Evolutionary conservation across 2,888 invertebrate genomes (phyloP), one percentile per base, ranked within the genome.

Genomic region (Oxyteleia sp.): DNA sequence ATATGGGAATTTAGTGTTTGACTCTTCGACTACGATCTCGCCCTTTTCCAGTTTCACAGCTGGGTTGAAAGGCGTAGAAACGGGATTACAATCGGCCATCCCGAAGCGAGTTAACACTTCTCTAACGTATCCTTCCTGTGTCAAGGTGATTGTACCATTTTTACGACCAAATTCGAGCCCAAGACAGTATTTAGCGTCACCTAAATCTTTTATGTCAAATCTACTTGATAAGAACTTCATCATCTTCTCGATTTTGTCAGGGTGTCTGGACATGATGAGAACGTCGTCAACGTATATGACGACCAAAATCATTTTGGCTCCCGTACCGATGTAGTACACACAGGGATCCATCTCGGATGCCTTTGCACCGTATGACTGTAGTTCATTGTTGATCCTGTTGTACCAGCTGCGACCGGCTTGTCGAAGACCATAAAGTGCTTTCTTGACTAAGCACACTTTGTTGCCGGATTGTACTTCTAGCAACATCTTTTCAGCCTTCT

Each of bases 11-110:
- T 45, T 18, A n/a, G 45, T 8, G 45, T 10, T 18, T 10, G 45
- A 5, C 45, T 45, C 45, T 5, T 45, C 18, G 5, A 18, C 15
- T 8, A 8, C 8, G 4, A 7, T 32, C 32, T 43, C 8, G 4
- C 43, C 13, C 5, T 16, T 16, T 10, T 16, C 43, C 13, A 43
- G 13, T 16, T 43, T 13, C 10, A 16, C 47, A 47, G 45, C 51
- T 26, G 47, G 38, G 51, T 85, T 83, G 18, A 86, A 71, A 2
- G 87, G 89, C n/a, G 87, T 88, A 43, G 69, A 55, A 3, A 88
- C 87, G 45, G 89, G 75, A 18, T 90, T 88, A 15, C 83, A 86
- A 49, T 89, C 72, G 8, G 63, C 59, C 89, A 90, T 89, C 29
- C 81, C 75, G 74, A 88, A 90, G 7, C 86, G 59, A 41, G 84